A percentile compares a stretch with the other conserved stretches of the same genome.
Evolutionary conservation across 92 coral and sea anemone species (phyloP).

Genomic region (Hydrozoanthus gracilis): DNA sequence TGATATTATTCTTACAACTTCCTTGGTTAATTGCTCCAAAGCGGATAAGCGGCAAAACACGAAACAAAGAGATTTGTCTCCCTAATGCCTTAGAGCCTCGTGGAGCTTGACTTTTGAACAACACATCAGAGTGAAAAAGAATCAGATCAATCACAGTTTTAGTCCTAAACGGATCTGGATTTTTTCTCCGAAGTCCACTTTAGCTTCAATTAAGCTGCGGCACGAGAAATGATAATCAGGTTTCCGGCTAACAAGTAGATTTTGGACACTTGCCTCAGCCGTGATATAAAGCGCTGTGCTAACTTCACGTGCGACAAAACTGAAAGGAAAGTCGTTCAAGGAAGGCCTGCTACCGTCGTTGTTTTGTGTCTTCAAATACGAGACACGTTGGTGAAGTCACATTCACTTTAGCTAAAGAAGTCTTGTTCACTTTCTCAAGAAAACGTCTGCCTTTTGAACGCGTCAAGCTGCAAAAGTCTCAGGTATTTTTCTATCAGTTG

Average conservation of each 20-base stretch:
- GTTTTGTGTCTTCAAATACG: too few species aligned
- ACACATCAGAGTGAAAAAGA: too few species aligned
- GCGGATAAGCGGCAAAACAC: conserved; percentile 2
- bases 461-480: too few species aligned
- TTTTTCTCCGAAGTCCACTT: not conserved
- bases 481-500: too few species aligned
- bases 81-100: not conserved
- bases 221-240: not conserved
- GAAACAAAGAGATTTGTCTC: not conserved
- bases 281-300: not conserved
- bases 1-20: not conserved
- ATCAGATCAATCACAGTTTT: too few species aligned
- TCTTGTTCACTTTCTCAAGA: too few species aligned
- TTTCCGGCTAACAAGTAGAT: not conserved
- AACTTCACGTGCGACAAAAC: not conserved
- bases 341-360: too few species aligned
- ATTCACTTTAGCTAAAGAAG: too few species aligned
- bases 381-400: too few species aligned
- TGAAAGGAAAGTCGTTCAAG: too few species aligned
- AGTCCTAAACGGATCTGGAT: not conserved
- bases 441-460: too few species aligned
- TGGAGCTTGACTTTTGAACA: too few species aligned
- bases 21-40: not conserved
- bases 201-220: not conserved
- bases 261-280: not conserved